Evolutionary conservation across 2,888 invertebrate genomes (phyloP), one percentile per base, ranked within the genome.

Genomic region (Xylocampa areola): DNA sequence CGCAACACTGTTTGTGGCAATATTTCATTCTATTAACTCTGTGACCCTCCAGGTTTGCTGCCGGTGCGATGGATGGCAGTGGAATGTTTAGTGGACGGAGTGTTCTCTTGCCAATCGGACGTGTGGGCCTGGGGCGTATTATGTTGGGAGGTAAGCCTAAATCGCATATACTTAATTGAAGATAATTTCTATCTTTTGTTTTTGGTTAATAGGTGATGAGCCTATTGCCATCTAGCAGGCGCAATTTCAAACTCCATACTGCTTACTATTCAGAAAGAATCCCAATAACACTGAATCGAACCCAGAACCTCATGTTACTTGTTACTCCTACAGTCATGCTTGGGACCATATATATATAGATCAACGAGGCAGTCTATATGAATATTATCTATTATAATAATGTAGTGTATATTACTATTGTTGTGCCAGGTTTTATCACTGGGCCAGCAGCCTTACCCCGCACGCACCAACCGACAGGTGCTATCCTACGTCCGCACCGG

Each of bases 11-110:
- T n/a, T n/a, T n/a, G n/a, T n/a, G n/a, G n/a, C n/a, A n/a, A n/a
- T n/a, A n/a, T n/a, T n/a, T n/a, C n/a, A n/a, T n/a, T n/a, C n/a
- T n/a, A n/a, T n/a, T n/a, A 11, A 10, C 17, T 16, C 4, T 10
- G 1, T 25, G 13, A 13, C 10, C 23, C 14, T 11, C 0, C 95
- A 92, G 97, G 98, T 0, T 91, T 99, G 37, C 88, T 99, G 44
- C 99, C 99, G 1, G 98, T 99, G 0, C 95, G 99, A 32, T 99
- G 99, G 99, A 99, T 99, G 99, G 97, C 99, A 0, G 99, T 99
- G 1, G 99, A 99, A 90, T 98, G 98, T 17, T 92, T 99, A 8
- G 96, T 98, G 1, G 99, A 99, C 84, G 99, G 99, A 0, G 97
- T 99, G 0, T 99, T 99, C 86, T 98, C 99, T 0, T 97, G 97